Percentiles rank a stretch among this genome's conserved stretches.
phyloP scores from a whole-genome alignment of 2,888 invertebrate species.

The Ochropleura plecta region DNA sequence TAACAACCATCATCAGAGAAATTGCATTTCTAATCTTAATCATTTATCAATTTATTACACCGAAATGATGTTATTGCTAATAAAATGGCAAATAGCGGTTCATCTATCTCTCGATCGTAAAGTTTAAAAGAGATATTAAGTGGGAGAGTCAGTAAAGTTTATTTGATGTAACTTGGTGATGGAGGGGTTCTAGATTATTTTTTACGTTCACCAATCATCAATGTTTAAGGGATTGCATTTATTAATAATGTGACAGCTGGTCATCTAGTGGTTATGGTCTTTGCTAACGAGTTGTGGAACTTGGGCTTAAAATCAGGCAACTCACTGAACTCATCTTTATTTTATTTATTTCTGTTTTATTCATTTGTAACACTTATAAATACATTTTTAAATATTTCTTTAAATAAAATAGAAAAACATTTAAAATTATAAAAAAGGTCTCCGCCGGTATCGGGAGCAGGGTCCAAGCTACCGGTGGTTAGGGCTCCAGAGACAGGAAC shows the following conservation, averaged over 20 bases:
- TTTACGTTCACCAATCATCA: constrained; percentile 41
- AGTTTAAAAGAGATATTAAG: constrained; percentile 71
- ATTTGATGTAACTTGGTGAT: constrained; percentile 55
- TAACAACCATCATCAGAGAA: constrained; percentile 37
- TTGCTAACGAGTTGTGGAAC: not conserved
- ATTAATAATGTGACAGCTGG: not conserved
- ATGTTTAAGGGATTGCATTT: constrained; percentile 35
- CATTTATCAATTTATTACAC: constrained; percentile 59
- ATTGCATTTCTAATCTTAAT: constrained; percentile 63
- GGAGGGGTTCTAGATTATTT: constrained; percentile 10
- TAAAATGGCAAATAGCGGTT: constrained; percentile 64
- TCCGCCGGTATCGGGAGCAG: too few relatives aligned
- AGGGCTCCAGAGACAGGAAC: too few relatives aligned
- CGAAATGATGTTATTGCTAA: constrained; percentile 61
- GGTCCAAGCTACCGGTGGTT: too few relatives aligned
- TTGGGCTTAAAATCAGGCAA: not conserved
- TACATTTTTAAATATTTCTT: too few relatives aligned
- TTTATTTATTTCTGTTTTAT: too few relatives aligned
- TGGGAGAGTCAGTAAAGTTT: constrained; percentile 68
- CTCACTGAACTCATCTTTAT: not conserved
- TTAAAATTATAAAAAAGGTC: too few relatives aligned
- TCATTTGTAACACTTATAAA: too few relatives aligned
- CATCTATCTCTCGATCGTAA: constrained; percentile 69
- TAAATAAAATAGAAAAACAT: too few relatives aligned
- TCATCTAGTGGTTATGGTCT: not conserved